Evolutionary conservation across 2,797 vertebrate genomes (phyloP).

Genomic region (Melanotaenia nigrans): DNA sequence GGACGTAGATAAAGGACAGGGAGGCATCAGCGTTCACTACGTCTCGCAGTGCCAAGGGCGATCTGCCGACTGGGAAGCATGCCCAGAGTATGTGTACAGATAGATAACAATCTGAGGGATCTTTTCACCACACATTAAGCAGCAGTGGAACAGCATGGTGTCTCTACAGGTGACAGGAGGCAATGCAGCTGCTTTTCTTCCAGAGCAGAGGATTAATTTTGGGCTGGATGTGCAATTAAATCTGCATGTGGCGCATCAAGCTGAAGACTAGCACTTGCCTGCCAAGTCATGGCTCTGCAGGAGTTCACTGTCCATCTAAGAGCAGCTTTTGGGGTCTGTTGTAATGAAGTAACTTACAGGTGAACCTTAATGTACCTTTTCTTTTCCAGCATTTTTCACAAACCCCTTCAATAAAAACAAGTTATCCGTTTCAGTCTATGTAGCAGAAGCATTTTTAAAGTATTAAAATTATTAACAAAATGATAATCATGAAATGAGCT

Average conservation of each 20-base stretch:
- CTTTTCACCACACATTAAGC: conserved; percentile 38
- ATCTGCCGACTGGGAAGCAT: conserved; percentile 70
- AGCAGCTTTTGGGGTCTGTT: conserved; percentile 10
- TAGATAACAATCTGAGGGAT: conserved; percentile 63
- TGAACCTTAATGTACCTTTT: neutral
- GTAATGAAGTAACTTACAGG: neutral
- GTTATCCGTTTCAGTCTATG: neutral
- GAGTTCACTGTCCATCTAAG: conserved; percentile 23
- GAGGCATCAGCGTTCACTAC: conserved; percentile 55
- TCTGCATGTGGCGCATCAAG: conserved; percentile 16
- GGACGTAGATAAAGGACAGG: conserved; percentile 66
- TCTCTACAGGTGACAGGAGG: conserved; percentile 61
- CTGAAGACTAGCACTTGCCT: conserved; percentile 10
- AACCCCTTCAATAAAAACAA: too few relatives aligned
- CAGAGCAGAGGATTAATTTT: conserved; percentile 47
- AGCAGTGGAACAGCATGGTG: conserved; percentile 33
- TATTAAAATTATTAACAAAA: neutral
- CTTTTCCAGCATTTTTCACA: too few relatives aligned
- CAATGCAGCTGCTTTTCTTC: conserved; percentile 35
- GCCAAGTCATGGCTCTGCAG: conserved; percentile 27
- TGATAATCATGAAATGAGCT: neutral
- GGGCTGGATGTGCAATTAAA: conserved; percentile 41
- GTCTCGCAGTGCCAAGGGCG: conserved; percentile 65
- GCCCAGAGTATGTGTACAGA: conserved; percentile 72
- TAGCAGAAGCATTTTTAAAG: neutral